These are phyloP conservation scores for Polydesmus complanatus DNA, from an alignment of 2,888 invertebrate genomes.

Conservation along the genomic window DNA sequence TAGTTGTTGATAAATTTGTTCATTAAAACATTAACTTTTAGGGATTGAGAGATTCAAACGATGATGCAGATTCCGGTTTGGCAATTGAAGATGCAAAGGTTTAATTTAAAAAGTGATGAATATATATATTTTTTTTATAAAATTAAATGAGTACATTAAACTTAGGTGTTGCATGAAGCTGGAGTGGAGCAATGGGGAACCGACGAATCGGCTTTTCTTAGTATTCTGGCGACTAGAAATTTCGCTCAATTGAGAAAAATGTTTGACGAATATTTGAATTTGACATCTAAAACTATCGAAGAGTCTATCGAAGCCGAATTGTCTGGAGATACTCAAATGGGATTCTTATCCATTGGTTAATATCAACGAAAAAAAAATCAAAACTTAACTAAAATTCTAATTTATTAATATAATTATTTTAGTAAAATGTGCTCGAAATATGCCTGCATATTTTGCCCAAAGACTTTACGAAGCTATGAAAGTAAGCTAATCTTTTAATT, in stretches of 20 bases:
- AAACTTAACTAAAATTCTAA: background rate
- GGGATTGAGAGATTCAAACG: constrained; percentile 67
- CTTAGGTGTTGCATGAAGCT: constrained; percentile 19
- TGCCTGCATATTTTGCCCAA: constrained; percentile 70
- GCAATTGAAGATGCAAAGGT: constrained; percentile 72
- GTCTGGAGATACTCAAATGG: constrained; percentile 70
- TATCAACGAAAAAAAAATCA: background rate
- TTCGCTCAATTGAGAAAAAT: constrained; percentile 73
- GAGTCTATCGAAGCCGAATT: constrained; percentile 68
- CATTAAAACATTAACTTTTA: constrained; percentile 26
- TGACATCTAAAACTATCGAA: constrained; percentile 66
- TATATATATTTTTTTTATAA: background rate
- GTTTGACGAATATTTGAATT: constrained; percentile 68
- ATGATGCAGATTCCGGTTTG: constrained; percentile 49
- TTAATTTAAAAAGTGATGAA: background rate
- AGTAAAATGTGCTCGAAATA: constrained; percentile 39
- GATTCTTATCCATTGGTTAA: constrained; percentile 68
- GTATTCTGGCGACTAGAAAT: constrained; percentile 67
- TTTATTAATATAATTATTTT: constrained; percentile 13
- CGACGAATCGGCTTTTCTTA: constrained; percentile 73
- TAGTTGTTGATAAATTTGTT: no score
- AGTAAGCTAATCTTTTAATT: constrained; percentile 18
- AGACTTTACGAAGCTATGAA: constrained; percentile 75
- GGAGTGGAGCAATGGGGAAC: constrained; percentile 69
- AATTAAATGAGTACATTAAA: background rate